Evolutionary conservation across 2,888 invertebrate genomes (phyloP).

Genomic region (Limenitis camilla): DNA sequence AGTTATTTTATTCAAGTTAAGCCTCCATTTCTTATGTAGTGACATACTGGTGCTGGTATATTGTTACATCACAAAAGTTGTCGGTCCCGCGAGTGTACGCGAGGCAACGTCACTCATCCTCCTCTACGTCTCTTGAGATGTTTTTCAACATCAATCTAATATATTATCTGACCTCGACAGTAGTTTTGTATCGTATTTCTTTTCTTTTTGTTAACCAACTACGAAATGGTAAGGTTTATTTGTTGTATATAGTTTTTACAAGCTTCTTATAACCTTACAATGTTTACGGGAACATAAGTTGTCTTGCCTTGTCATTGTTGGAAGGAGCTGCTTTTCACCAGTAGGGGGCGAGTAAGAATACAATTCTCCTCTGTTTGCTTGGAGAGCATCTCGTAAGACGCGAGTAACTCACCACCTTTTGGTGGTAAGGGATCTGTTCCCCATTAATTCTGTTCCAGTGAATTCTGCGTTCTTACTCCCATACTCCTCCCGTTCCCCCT

Average conservation of each 20-base stretch:
- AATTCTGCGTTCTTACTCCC: no score
- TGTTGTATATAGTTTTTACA: not conserved
- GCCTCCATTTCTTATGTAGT: not conserved
- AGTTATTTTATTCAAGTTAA: not conserved
- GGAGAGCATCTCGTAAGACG: no score
- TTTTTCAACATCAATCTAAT: slow-evolving; percentile 23
- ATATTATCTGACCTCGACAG: not conserved
- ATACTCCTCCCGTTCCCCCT: no score
- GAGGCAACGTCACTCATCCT: slow-evolving; percentile 5
- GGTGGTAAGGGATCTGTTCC: no score
- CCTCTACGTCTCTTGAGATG: slow-evolving; percentile 13
- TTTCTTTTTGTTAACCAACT: not conserved
- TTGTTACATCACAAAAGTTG: slow-evolving; percentile 9
- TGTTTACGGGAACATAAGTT: not conserved
- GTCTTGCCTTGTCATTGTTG: no score
- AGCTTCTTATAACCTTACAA: not conserved
- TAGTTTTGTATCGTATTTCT: slow-evolving; percentile 4
- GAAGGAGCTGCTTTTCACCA: no score
- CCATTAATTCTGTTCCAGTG: no score
- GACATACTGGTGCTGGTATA: slow-evolving; percentile 6
- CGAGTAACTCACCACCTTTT: no score
- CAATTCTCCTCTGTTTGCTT: no score
- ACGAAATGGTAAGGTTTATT: not conserved
- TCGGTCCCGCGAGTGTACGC: slow-evolving; percentile 5
- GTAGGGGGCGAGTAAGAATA: no score